Conservation (phyloP, 2,797 vertebrate species). For the Pogoniulus pusillus region DNA sequence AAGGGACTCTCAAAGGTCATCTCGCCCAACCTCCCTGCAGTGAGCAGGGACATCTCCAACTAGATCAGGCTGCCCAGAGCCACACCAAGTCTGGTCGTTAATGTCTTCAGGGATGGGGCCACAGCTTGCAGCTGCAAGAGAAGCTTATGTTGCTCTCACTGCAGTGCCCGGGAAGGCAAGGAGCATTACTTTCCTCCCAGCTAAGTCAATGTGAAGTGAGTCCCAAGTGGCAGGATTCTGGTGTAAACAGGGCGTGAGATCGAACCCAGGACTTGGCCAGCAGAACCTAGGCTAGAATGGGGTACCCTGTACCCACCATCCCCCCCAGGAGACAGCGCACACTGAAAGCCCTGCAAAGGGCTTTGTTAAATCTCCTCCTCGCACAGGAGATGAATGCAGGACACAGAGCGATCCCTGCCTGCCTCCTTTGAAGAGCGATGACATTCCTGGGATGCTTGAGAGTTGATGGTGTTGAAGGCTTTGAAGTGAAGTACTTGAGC, state of each 20-base stretch:
- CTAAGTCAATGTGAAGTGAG: background rate
- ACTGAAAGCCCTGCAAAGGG: background rate
- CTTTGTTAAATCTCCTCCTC: background rate
- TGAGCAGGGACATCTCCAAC: too few relatives aligned
- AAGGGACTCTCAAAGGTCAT: too few relatives aligned
- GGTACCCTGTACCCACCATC: background rate
- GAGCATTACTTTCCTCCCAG: background rate
- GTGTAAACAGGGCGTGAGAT: background rate
- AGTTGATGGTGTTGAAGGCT: slow-evolving; percentile 33
- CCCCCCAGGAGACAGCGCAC: background rate
- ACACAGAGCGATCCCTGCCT: background rate
- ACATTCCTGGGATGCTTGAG: slow-evolving; percentile 56
- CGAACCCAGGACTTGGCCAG: background rate
- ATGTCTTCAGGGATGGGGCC: too few relatives aligned
- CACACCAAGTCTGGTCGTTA: too few relatives aligned
- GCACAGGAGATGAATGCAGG: background rate
- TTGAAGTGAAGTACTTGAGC: slow-evolving; percentile 68
- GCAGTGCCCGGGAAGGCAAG: fast-evolving
- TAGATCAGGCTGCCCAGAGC: too few relatives aligned
- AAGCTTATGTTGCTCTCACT: fast-evolving
- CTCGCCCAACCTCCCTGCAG: too few relatives aligned
- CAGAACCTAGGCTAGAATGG: background rate
- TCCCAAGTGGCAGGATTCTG: background rate
- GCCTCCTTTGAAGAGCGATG: slow-evolving; percentile 41
- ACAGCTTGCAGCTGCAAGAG: too few relatives aligned